phyloP scores from a whole-genome alignment of 2,888 invertebrate species.

The Xestia sexstrigata region DNA sequence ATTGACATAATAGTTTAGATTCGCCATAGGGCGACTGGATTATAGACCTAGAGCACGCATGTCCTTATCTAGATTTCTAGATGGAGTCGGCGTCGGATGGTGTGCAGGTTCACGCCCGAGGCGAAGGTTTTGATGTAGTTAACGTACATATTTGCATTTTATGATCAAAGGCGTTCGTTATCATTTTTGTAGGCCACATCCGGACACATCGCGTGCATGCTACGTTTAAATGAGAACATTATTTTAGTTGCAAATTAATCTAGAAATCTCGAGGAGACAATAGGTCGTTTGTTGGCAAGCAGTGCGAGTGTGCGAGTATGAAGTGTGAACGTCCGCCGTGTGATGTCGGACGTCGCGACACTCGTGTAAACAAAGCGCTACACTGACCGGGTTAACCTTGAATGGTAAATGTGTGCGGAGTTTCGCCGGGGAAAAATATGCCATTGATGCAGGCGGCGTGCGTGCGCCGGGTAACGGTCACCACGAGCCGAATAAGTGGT shows the following conservation, averaged over 20 bases:
- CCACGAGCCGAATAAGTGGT: conserved; percentile 89
- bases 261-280: conserved; percentile 62
- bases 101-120: conserved; percentile 76
- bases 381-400: conserved; percentile 90
- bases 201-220: conserved; percentile 20
- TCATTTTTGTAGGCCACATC: conserved; percentile 61
- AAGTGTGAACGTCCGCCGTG: conserved; percentile 71
- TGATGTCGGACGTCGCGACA: conserved; percentile 76
- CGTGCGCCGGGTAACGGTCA: conserved; percentile 89
- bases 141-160: conserved; percentile 57
- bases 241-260: conserved; percentile 61
- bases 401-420: conserved; percentile 88
- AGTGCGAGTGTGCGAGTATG: conserved; percentile 53
- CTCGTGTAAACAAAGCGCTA: conserved; percentile 86
- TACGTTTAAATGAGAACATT: conserved; percentile 39
- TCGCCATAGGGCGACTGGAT: conserved; percentile 70
- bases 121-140: conserved; percentile 71
- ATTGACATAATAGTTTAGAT: conserved; percentile 79
- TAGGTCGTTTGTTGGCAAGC: conserved; percentile 67
- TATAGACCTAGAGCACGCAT: conserved; percentile 79
- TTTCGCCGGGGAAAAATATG: conserved; percentile 89
- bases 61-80: conserved; percentile 77
- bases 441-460: conserved; percentile 89
- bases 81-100: conserved; percentile 70
- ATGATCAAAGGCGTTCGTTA: conserved; percentile 44